Percentiles rank a stretch among this genome's conserved stretches.
Evolutionary conservation across 2,888 invertebrate genomes (phyloP).

Genomic region (Eudasyphora cyanicolor): DNA sequence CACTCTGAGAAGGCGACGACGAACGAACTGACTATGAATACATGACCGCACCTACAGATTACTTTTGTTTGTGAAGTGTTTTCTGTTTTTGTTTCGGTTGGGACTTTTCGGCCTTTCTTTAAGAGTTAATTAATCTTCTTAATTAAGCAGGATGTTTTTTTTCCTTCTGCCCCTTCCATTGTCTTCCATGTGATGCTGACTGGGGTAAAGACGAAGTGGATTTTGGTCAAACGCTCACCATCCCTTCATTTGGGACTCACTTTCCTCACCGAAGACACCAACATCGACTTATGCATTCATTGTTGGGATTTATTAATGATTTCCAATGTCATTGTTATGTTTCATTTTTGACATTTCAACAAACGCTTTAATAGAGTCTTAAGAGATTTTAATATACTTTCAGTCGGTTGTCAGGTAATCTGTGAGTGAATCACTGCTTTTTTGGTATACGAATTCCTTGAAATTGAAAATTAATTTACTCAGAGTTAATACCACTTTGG

Average conservation of each 20-base stretch:
- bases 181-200: too few relatives aligned
- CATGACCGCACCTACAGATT: slow-evolving; percentile 56
- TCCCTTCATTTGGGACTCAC: neutral
- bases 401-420: neutral
- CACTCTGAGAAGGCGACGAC: too few relatives aligned
- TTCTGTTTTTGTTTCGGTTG: neutral
- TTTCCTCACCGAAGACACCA: neutral
- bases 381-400: neutral
- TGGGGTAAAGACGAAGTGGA: neutral
- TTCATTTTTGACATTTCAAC: slow-evolving; percentile 33
- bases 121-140: slow-evolving; percentile 60
- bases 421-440: neutral
- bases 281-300: neutral
- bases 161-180: slow-evolving; percentile 31
- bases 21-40: neutral
- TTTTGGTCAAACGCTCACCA: neutral
- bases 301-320: slow-evolving; percentile 47
- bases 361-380: slow-evolving; percentile 38
- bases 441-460: neutral
- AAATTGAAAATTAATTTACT: neutral
- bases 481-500: too few relatives aligned
- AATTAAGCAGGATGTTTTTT: slow-evolving; percentile 54
- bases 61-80: slow-evolving; percentile 23
- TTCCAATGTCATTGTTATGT: slow-evolving; percentile 25
- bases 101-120: slow-evolving; percentile 18